Evolutionary conservation across 64 coral and sea anemone species (phyloP).

Genomic region (Pachyseris speciosa): DNA sequence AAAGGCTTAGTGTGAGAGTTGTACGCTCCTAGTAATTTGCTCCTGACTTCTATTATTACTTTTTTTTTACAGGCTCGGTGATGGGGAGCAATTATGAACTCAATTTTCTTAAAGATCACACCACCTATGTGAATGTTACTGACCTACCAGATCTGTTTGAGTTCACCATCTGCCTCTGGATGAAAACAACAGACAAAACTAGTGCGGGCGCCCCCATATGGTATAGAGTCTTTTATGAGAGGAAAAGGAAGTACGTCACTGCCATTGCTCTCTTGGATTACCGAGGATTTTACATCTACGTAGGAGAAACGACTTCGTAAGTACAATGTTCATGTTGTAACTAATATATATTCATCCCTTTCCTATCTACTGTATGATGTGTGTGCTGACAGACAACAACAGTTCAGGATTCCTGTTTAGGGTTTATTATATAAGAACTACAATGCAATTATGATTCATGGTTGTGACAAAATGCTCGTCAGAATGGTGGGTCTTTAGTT

Average conservation of each 20-base stretch:
- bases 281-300: slow-evolving; percentile 14
- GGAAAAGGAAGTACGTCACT: not conserved
- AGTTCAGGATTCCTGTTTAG: no score
- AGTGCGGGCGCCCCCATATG: slow-evolving; percentile 8
- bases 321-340: not conserved
- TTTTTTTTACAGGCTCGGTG: not conserved
- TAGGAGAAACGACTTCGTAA: slow-evolving; percentile 39
- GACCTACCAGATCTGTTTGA: slow-evolving; percentile 7
- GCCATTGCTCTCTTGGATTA: slow-evolving; percentile 63
- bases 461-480: no score
- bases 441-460: no score
- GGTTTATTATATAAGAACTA: no score
- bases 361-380: no score
- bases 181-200: slow-evolving; percentile 3
- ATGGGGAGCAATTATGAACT: slow-evolving; percentile 26
- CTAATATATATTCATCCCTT: not conserved
- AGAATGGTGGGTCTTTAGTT: no score
- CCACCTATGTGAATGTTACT: slow-evolving; percentile 27
- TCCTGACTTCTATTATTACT: no score
- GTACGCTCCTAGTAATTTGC: no score
- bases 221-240: slow-evolving; percentile 31
- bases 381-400: no score
- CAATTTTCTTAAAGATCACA: not conserved
- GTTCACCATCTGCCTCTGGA: no score
- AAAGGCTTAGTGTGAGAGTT: no score